Percentiles rank a stretch among this genome's conserved stretches.
These are phyloP conservation scores for Cephus pygmeus DNA, from an alignment of 2,888 invertebrate genomes.

Conservation along the genomic window DNA sequence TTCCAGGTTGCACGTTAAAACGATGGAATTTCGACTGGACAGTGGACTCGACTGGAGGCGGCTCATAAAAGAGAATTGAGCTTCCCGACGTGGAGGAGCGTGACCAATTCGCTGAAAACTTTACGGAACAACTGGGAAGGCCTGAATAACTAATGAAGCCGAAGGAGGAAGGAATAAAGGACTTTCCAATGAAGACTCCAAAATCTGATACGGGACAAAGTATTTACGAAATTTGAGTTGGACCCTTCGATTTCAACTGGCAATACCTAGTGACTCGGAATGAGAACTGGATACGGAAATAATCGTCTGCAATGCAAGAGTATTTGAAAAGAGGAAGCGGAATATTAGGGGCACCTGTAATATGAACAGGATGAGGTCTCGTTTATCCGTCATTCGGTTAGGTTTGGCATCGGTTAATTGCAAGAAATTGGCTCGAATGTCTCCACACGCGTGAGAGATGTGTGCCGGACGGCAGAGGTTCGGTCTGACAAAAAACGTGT, in stretches of 20 bases:
- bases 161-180: too few species aligned
- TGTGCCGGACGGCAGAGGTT: slow-evolving; percentile 23
- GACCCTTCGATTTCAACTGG: too few species aligned
- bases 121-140: background rate
- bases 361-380: background rate
- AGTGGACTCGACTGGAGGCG: background rate
- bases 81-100: background rate
- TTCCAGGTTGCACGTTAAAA: slow-evolving; percentile 33
- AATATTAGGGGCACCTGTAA: background rate
- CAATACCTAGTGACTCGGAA: background rate
- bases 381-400: background rate
- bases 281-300: background rate
- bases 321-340: background rate
- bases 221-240: too few species aligned
- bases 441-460: slow-evolving; percentile 24
- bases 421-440: slow-evolving; percentile 41
- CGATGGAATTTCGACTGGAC: slow-evolving; percentile 29
- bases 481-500: slow-evolving; percentile 34
- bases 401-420: slow-evolving; percentile 29
- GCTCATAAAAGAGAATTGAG: background rate
- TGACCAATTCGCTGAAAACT: background rate
- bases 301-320: background rate
- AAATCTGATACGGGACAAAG: too few species aligned
- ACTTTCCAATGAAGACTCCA: too few species aligned
- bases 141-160: background rate